phyloP scores from a whole-genome alignment of 2,113 vertebrate genomes.

The Clarias gariepinus region DNA sequence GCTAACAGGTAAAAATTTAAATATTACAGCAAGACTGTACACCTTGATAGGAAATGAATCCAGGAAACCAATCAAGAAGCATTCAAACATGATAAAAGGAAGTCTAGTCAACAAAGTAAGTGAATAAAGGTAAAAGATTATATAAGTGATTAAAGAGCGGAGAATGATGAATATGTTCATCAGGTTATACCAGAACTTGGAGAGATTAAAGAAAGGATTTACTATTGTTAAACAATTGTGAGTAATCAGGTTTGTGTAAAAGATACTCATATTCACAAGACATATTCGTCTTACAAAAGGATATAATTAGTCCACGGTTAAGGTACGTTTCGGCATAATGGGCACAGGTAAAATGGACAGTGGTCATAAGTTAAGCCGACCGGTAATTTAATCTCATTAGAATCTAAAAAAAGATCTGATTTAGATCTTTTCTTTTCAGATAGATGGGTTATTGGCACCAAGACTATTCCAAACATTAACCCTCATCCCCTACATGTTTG shows the following conservation, averaged over 20 bases:
- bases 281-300: not conserved
- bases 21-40: slow-evolving; percentile 68
- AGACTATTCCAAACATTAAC: not conserved
- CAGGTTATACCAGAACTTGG: not conserved
- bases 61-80: slow-evolving; percentile 64
- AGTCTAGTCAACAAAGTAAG: slow-evolving; percentile 29
- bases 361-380: not conserved
- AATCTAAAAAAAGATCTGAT: not conserved
- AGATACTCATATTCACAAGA: not conserved
- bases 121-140: slow-evolving; percentile 41
- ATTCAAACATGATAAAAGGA: slow-evolving; percentile 62
- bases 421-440: not conserved
- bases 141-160: slow-evolving; percentile 25
- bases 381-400: not conserved
- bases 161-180: not conserved
- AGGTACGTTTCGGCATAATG: not conserved
- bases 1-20: slow-evolving; percentile 70
- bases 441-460: not conserved
- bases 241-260: not conserved
- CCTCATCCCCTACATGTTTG: not conserved
- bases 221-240: not conserved
- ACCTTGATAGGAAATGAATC: slow-evolving; percentile 56
- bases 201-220: not conserved
- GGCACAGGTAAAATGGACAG: not conserved
- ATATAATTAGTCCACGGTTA: not conserved